phyloP scores from a whole-genome alignment of 92 coral and sea anemone genomes.

The Paramuricea clavata region DNA sequence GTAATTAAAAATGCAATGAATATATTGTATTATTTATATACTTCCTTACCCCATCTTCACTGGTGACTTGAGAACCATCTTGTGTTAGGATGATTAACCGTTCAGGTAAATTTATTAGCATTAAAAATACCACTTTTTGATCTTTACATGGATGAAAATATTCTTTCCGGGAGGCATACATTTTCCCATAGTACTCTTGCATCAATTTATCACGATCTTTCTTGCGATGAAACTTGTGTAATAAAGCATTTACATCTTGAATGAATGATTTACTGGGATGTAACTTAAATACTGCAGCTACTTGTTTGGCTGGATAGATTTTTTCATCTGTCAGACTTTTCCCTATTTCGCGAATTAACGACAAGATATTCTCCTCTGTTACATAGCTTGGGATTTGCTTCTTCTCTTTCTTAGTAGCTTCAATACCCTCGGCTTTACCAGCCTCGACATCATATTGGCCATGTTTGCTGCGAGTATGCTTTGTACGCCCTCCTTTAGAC shows the following conservation, averaged over 20 bases:
- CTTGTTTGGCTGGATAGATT: background rate
- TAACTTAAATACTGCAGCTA: background rate
- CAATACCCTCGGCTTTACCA: too few species aligned
- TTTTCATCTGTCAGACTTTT: slow-evolving; percentile 6
- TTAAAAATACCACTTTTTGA: background rate
- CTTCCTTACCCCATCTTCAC: background rate
- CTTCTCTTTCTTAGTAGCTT: background rate
- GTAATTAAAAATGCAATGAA: too few species aligned
- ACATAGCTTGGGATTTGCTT: background rate
- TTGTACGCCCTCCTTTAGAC: slow-evolving; percentile 19
- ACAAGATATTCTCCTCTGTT: background rate
- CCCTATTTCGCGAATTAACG: background rate
- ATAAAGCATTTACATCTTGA: background rate
- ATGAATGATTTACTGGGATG: slow-evolving; percentile 1
- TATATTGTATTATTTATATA: background rate
- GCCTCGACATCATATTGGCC: too few species aligned
- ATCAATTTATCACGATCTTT: background rate
- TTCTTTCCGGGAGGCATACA: background rate
- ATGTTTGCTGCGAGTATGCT: slow-evolving; percentile 3
- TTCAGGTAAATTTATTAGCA: background rate
- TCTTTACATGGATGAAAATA: slow-evolving; percentile 1
- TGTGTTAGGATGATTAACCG: background rate
- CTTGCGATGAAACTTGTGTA: background rate
- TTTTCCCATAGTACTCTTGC: background rate
- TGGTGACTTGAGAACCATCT: too few species aligned